Conservation (phyloP, 2,888 invertebrate genomes). For the Odontothrips loti region DNA sequence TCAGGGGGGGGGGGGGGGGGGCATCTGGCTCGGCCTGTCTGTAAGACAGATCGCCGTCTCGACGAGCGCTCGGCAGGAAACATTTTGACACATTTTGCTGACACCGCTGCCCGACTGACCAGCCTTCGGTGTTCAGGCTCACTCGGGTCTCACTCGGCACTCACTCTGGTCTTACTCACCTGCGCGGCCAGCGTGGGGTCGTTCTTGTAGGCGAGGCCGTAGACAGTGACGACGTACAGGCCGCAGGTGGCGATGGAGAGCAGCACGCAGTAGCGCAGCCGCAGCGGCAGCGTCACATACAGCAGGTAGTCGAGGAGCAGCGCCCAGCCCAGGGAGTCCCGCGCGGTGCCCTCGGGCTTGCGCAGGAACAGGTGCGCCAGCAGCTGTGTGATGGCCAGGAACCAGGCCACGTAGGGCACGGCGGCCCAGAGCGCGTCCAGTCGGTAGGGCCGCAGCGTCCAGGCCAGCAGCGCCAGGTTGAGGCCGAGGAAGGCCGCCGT, state of each 20-base stretch:
- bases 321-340: slow-evolving; percentile 68
- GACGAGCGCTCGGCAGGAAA: too few species aligned
- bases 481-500: slow-evolving; percentile 45
- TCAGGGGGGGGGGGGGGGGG: neutral
- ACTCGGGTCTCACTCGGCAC: too few species aligned
- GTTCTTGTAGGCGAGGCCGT: slow-evolving; percentile 51
- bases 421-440: slow-evolving; percentile 51
- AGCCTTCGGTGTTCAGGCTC: neutral
- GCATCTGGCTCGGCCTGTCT: too few species aligned
- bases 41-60: too few species aligned
- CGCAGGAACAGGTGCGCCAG: slow-evolving; percentile 59
- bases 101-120: neutral
- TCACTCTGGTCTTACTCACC: slow-evolving; percentile 34
- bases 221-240: slow-evolving; percentile 57
- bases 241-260: slow-evolving; percentile 59
- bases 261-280: slow-evolving; percentile 59
- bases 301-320: slow-evolving; percentile 67
- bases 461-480: slow-evolving; percentile 45
- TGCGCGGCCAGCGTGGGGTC: slow-evolving; percentile 39
- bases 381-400: slow-evolving; percentile 59
- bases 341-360: slow-evolving; percentile 54
- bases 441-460: slow-evolving; percentile 42
- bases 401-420: slow-evolving; percentile 63
- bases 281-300: slow-evolving; percentile 67
- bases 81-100: neutral